These are phyloP conservation scores for Balaeniceps rex DNA, from an alignment of 2,113 vertebrate genomes.

Conservation along the genomic window DNA sequence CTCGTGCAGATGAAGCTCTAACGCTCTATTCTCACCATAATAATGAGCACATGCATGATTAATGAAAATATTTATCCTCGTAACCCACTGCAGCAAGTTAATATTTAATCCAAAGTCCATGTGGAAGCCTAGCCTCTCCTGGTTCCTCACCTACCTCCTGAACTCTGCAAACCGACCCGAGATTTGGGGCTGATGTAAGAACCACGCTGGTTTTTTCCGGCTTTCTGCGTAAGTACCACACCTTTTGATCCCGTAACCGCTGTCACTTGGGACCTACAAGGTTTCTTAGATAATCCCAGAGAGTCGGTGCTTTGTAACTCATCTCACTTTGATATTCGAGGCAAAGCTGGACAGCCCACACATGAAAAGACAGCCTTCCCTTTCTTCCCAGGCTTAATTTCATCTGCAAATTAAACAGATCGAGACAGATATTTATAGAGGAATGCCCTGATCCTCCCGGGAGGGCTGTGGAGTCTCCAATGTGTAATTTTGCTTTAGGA, in stretches of 20 bases:
- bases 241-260: slow-evolving; percentile 10
- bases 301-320: neutral
- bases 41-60: slow-evolving; percentile 65
- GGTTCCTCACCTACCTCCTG: neutral
- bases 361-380: slow-evolving; percentile 45
- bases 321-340: slow-evolving; percentile 48
- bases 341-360: slow-evolving; percentile 36
- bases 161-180: neutral
- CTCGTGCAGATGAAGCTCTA: neutral
- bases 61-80: slow-evolving; percentile 55
- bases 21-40: neutral
- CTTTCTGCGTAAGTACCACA: slow-evolving; percentile 3
- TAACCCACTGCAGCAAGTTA: slow-evolving; percentile 36
- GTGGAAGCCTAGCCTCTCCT: neutral
- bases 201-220: neutral
- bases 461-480: neutral
- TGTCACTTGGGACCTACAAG: slow-evolving; percentile 24
- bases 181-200: neutral
- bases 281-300: slow-evolving; percentile 21
- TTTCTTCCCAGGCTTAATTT: slow-evolving; percentile 61
- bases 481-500: slow-evolving; percentile 42
- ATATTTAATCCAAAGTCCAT: slow-evolving; percentile 58
- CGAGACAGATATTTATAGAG: slow-evolving; percentile 1
- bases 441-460: neutral
- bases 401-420: slow-evolving; percentile 60